phyloP scores from a whole-genome alignment of 2,113 vertebrate species.

The Tretioscincus oriximinensis region DNA sequence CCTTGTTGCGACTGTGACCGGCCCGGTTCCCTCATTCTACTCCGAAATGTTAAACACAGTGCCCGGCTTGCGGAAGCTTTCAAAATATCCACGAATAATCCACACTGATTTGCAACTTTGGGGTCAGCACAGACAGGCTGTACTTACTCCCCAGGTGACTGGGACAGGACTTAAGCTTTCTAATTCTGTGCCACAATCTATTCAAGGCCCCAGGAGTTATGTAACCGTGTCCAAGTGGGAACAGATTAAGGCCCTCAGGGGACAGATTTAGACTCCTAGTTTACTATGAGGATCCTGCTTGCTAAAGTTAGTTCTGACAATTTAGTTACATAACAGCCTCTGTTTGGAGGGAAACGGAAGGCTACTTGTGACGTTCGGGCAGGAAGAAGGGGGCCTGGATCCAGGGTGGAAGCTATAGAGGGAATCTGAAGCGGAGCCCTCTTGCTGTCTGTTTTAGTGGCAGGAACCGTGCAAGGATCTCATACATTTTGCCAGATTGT shows the following conservation, averaged over 20 bases:
- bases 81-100: too few species aligned
- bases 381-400: too few species aligned
- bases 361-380: too few species aligned
- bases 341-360: fast-evolving
- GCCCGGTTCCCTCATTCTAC: too few species aligned
- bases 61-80: too few species aligned
- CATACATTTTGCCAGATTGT: too few species aligned
- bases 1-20: too few species aligned
- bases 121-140: not conserved
- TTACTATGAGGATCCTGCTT: not conserved
- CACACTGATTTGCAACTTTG: not conserved
- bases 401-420: too few species aligned
- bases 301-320: not conserved
- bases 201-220: not conserved
- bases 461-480: too few species aligned
- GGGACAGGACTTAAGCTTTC: not conserved
- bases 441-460: too few species aligned
- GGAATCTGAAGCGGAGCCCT: too few species aligned
- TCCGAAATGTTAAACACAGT: too few species aligned
- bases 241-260: not conserved
- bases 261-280: not conserved
- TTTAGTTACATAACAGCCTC: not conserved
- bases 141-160: not conserved
- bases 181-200: not conserved
- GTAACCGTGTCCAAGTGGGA: not conserved